Conservation (phyloP, 1,140 invertebrate species). For the Euschistus heros region DNA sequence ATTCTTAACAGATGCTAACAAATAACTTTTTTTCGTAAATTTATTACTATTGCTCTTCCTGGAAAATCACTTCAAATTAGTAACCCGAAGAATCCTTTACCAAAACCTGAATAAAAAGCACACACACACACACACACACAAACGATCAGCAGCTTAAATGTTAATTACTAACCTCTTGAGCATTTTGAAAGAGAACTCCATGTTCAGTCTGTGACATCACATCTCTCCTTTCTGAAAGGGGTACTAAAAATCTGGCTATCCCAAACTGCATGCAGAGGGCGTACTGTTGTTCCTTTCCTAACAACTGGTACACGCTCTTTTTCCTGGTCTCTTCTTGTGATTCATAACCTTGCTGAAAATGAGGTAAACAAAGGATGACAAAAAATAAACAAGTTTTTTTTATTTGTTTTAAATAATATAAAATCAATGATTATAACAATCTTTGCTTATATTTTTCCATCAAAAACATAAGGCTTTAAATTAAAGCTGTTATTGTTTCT, state of each 20-base stretch:
- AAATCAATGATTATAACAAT: no score
- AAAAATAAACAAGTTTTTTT: constrained; percentile 4
- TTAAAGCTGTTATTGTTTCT: no score
- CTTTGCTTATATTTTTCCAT: no score
- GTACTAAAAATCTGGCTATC: constrained; percentile 57
- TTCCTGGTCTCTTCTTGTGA: constrained; percentile 21
- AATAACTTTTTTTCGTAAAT: not conserved
- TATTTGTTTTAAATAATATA: constrained; percentile 18
- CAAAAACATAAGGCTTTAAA: no score
- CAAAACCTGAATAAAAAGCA: not conserved
- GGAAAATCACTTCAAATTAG: no score
- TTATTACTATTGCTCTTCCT: not conserved
- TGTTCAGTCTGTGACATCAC: constrained; percentile 61
- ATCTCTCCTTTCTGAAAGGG: constrained; percentile 58
- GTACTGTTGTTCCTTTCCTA: constrained; percentile 59
- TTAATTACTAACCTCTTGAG: constrained; percentile 51
- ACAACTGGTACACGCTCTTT: constrained; percentile 46
- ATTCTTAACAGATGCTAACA: no score
- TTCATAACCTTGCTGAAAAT: constrained; percentile 11
- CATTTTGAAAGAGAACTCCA: constrained; percentile 67
- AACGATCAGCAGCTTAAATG: not conserved
- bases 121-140: constrained; percentile 11
- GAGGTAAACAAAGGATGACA: not conserved
- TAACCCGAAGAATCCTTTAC: no score
- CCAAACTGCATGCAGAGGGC: constrained; percentile 61